Percentiles rank a stretch among this genome's conserved stretches.
These are phyloP conservation scores for Ophion ellenae DNA, from an alignment of 2,888 invertebrate species.

Conservation along the genomic window DNA sequence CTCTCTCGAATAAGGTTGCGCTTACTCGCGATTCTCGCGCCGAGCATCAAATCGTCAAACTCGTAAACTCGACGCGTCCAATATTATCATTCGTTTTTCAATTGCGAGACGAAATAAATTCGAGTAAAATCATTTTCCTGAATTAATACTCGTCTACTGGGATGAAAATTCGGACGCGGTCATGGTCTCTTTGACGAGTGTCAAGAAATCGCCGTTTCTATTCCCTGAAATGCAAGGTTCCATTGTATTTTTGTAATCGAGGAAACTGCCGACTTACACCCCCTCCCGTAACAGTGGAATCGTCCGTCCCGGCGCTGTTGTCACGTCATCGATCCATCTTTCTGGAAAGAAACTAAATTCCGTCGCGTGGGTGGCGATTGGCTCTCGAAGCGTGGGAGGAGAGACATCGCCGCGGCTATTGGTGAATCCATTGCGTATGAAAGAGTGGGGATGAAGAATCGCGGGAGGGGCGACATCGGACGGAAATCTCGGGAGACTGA, in stretches of 20 bases:
- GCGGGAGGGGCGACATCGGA: slow-evolving; percentile 71
- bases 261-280: slow-evolving; percentile 2
- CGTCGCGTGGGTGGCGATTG: slow-evolving; percentile 60
- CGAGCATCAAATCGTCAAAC: slow-evolving; percentile 23
- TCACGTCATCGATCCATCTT: slow-evolving; percentile 37
- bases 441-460: slow-evolving; percentile 38
- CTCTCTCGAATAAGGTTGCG: not conserved
- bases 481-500: slow-evolving; percentile 49
- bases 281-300: slow-evolving; percentile 23
- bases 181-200: not conserved
- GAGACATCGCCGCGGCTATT: slow-evolving; percentile 41
- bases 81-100: not conserved
- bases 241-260: slow-evolving; percentile 6
- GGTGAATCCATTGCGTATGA: slow-evolving; percentile 17
- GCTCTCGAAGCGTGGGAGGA: slow-evolving; percentile 53
- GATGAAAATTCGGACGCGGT: not conserved
- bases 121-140: slow-evolving; percentile 21
- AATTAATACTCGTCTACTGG: slow-evolving; percentile 6
- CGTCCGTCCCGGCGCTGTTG: slow-evolving; percentile 55
- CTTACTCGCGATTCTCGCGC: not conserved
- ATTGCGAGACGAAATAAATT: not conserved
- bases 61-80: slow-evolving; percentile 47
- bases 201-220: not conserved
- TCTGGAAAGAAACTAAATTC: slow-evolving; percentile 21
- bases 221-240: not conserved